These are phyloP conservation scores for Sitta carolinensis DNA, from an alignment of 2,797 vertebrate species.

Conservation along the genomic window DNA sequence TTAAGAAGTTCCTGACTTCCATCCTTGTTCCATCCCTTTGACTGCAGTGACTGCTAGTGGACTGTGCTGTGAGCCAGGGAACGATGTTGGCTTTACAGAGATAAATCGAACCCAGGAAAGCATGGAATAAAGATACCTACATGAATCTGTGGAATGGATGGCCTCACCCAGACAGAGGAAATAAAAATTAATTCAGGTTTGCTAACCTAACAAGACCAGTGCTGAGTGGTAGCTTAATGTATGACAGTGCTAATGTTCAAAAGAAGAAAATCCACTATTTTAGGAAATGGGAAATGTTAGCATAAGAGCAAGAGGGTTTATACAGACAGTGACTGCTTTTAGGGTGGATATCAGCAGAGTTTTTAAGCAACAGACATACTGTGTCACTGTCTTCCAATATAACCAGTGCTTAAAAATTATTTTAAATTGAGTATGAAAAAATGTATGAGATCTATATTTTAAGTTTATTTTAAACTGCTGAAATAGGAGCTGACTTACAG, in stretches of 20 bases:
- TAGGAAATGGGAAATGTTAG: background rate
- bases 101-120: background rate
- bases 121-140: background rate
- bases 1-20: background rate
- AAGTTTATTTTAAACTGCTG: background rate
- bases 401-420: background rate
- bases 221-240: background rate
- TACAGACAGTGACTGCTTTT: background rate
- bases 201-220: background rate
- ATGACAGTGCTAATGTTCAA: background rate
- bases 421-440: background rate
- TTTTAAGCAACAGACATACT: background rate
- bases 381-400: background rate
- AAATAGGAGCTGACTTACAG: background rate
- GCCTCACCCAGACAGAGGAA: background rate
- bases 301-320: background rate
- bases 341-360: background rate
- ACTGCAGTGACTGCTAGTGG: background rate
- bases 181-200: constrained; percentile 4
- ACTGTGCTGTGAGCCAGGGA: background rate
- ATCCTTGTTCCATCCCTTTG: background rate
- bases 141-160: background rate
- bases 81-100: background rate
- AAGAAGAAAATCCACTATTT: background rate
- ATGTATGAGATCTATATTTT: background rate